Conservation (phyloP, 1,140 invertebrate genomes). For the Lasioglossum albipes region DNA sequence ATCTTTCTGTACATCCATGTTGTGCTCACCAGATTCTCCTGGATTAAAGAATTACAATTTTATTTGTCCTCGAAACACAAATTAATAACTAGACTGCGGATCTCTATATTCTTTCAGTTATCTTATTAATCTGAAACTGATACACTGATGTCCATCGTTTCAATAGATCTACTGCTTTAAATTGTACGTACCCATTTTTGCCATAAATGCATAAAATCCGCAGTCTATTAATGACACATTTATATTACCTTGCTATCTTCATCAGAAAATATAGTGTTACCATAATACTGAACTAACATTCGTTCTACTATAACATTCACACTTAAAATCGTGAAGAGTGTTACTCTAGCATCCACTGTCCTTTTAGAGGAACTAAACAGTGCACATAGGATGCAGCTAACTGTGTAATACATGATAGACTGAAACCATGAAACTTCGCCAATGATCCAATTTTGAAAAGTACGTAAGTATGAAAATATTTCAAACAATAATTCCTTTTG, state of each 20-base stretch:
- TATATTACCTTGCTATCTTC: constrained; percentile 63
- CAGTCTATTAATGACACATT: neutral
- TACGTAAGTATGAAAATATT: constrained; percentile 81
- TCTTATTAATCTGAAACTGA: too few species aligned
- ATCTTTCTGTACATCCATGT: constrained; percentile 72
- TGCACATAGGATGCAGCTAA: constrained; percentile 79
- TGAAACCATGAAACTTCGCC: constrained; percentile 83
- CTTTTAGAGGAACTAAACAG: constrained; percentile 80
- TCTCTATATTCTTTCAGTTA: too few species aligned
- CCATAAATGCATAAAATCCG: too few species aligned
- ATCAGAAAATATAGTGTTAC: constrained; percentile 53
- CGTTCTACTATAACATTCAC: constrained; percentile 74
- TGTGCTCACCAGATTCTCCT: constrained; percentile 60
- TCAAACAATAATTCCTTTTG: constrained; percentile 81
- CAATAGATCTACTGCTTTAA: too few species aligned
- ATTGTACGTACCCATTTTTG: too few species aligned
- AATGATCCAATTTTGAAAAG: constrained; percentile 81
- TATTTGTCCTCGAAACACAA: neutral
- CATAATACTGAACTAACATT: constrained; percentile 72
- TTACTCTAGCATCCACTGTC: constrained; percentile 79
- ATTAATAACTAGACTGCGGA: neutral
- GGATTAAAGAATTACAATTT: neutral
- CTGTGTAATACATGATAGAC: constrained; percentile 81
- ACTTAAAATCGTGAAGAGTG: constrained; percentile 80
- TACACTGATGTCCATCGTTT: too few species aligned